Evolutionary conservation across 2,113 vertebrate species (phyloP), one percentile per base, ranked within the genome.

Genomic region (Paratilapia polleni): DNA sequence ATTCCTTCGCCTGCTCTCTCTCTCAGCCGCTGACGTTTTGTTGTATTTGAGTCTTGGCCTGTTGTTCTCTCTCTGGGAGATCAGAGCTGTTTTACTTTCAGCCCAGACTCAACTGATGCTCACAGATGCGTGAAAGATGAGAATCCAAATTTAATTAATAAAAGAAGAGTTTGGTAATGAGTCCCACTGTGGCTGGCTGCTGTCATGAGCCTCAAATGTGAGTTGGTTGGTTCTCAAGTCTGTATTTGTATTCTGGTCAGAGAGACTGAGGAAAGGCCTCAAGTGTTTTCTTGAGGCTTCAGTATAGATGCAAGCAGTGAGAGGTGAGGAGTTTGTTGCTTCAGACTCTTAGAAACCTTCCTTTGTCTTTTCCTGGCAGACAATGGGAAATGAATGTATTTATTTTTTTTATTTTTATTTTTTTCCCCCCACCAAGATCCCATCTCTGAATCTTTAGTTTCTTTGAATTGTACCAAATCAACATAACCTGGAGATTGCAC

Each of bases 221-320:
- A 59, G 41, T 62, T 22, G 8, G 22, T 58, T 54, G 49, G 54
- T 61, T 81, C 31, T 86, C 4, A 13, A 54, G 19, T 24, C 10
- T 28, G 24, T 60, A 63, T 82, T 84, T 78, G 66, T 81, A 82
- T 87, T 87, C 88, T 85, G 80, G 68, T 85, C 76, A 82, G 66
- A 64, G 66, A 64, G 34, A 22, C 7, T 11, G 58, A 80, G 75
- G 78, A 56, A 59, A 76, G 49, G 80, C 80, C 64, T 76, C 2
- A 36, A 89, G 84, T 82, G 78, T 31, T 75, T 80, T 61, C 87
- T 83, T 26, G 41, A 78, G 62, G 36, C 26, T 73, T 26, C 47
- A 73, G 47, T 5, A 54, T 26, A 73, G 19, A 73, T 54, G 6
- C 11, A n/a, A 20, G 47, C 13, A 20, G 20, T n/a, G 43, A 47